Evolutionary conservation across 1,140 invertebrate species (phyloP).

Genomic region (Macrobrachium rosenbergii): DNA sequence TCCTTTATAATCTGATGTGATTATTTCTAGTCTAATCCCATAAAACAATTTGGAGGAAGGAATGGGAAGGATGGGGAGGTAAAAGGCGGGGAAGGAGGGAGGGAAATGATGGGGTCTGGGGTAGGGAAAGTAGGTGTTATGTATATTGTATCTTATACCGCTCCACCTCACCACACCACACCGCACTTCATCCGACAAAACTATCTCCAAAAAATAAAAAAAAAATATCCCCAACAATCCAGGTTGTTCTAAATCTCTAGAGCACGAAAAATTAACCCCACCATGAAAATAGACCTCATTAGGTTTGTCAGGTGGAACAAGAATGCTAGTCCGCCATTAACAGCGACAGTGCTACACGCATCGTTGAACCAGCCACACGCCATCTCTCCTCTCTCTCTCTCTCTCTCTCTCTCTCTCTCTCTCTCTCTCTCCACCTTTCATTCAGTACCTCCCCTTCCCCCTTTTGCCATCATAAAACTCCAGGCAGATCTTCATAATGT

Average conservation of each 20-base stretch:
- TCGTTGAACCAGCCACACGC: constrained; percentile 10
- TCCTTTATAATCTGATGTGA: too few relatives aligned
- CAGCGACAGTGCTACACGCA: constrained; percentile 9
- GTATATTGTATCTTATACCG: too few relatives aligned
- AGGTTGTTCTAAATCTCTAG: not conserved
- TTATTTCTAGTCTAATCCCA: too few relatives aligned
- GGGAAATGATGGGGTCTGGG: not conserved
- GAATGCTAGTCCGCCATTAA: constrained; percentile 7
- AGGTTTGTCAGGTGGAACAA: constrained; percentile 38
- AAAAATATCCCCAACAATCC: not conserved
- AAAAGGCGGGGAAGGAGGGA: not conserved
- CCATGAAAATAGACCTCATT: constrained; percentile 44
- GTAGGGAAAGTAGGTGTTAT: not conserved
- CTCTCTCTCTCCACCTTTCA: constrained; percentile 22
- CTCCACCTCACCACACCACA: too few relatives aligned
- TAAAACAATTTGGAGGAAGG: constrained; percentile 2
- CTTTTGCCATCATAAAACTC: not conserved
- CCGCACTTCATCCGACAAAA: not conserved
- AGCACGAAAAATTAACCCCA: constrained; percentile 20
- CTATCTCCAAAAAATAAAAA: too few relatives aligned
- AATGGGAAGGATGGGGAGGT: not conserved
- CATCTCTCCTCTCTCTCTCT: constrained; percentile 11
- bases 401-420: constrained; percentile 33
- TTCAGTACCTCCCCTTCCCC: not conserved
- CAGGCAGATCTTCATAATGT: not conserved